Percentiles rank a stretch among this genome's conserved stretches.
phyloP scores from a whole-genome alignment of 1,140 invertebrate species.

The Drosophila murphyi region DNA sequence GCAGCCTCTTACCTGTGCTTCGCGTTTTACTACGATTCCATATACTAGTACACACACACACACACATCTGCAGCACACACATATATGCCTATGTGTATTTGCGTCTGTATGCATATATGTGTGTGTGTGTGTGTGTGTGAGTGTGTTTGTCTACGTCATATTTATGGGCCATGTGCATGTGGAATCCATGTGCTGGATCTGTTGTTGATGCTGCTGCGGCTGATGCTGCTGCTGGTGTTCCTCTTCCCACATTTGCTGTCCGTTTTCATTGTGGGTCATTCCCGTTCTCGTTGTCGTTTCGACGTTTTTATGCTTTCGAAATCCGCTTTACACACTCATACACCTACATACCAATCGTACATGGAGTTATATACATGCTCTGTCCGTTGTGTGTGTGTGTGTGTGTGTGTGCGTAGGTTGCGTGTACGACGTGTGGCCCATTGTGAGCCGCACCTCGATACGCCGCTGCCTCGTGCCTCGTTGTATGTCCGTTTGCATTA shows the following conservation, averaged over 20 bases:
- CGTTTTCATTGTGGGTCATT: constrained; percentile 80
- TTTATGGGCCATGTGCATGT: constrained; percentile 49
- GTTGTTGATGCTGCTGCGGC: constrained; percentile 20
- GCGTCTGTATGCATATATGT: constrained; percentile 11
- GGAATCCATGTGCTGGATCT: constrained; percentile 44
- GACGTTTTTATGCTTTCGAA: constrained; percentile 72
- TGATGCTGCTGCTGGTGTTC: constrained; percentile 2
- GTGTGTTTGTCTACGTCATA: constrained; percentile 36
- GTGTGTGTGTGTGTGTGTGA: neutral
- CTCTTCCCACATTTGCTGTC: constrained; percentile 37
- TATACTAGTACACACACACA: constrained; percentile 27
- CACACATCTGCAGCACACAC: constrained; percentile 9
- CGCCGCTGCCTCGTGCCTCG: constrained; percentile 17
- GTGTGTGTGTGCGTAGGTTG: constrained; percentile 45
- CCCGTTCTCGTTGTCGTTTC: constrained; percentile 55
- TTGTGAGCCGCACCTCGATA: constrained; percentile 69
- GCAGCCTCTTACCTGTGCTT: constrained; percentile 53
- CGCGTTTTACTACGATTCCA: constrained; percentile 70
- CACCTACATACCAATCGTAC: constrained; percentile 29
- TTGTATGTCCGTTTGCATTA: constrained; percentile 67
- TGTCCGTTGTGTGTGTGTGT: constrained; percentile 37
- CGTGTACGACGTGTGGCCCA: constrained; percentile 76
- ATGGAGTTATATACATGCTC: constrained; percentile 55
- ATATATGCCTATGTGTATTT: constrained; percentile 56
- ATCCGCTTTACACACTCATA: constrained; percentile 68